Base-by-base conservation (phyloP, 2,797 vertebrate species). In the Chelidonichthys spinosus region DNA sequence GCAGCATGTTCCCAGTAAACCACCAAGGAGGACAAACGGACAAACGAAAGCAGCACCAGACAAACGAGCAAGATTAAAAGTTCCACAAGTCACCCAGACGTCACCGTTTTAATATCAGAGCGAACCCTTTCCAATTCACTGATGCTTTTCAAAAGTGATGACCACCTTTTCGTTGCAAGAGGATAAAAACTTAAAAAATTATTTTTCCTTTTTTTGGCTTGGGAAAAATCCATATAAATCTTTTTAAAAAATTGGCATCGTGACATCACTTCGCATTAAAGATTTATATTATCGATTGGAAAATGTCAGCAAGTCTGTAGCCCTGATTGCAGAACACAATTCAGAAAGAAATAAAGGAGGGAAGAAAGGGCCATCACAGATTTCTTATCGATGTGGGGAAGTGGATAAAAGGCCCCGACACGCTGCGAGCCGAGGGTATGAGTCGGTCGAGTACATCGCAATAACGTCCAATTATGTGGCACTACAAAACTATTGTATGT, bases 401-500 rank as follows among this genome's bases (percentile, higher is more conserved):
- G 25, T 63, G 17, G 39, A 81, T 47, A 39, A 85, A 79, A 76
- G 53, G 46, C 42, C 25, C 25, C 42, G 33, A 62, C 39, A 47
- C 43, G 65, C 25, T 72, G 76, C 2, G 40, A 78, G 44, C 2
- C 55, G 55, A 78, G 14, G n/a, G 7, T 25, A 59, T 9, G 17
- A 54, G 39, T 18, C 43, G 63, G 33, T 64, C 53, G 64, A 74
- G 33, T 43, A 72, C 56, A 17, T 47, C 60, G 72, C 76, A 75
- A 76, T 73, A 18, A 60, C 47, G 33, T 40, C 42, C 76, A 73
- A 79, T 81, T 79, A 80, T 67, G 35, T 33, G 52, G 52, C 37
- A 33, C 44, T 15, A 35, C 33, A 64, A 47, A 61, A 49, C 33
- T 11, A 37, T 25, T 46, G 52, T 60, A 17, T 65, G 52, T 6